Conservation (phyloP, 2,113 vertebrate species). For the Peromyscus maniculatus region DNA sequence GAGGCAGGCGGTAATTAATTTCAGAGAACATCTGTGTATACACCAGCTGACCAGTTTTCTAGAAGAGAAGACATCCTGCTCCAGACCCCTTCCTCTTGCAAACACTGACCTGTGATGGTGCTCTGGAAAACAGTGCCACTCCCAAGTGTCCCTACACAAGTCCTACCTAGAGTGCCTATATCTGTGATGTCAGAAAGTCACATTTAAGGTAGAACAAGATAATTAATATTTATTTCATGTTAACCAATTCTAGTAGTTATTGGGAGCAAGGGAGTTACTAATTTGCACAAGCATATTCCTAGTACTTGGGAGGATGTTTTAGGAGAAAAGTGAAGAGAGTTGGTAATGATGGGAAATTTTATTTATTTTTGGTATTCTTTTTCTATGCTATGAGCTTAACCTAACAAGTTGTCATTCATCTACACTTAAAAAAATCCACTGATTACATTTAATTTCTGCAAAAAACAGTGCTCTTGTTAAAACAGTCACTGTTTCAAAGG, state of each 20-base stretch:
- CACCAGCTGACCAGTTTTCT: background rate
- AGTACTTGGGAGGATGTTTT: background rate
- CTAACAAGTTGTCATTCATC: background rate
- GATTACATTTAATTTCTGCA: background rate
- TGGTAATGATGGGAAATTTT: background rate
- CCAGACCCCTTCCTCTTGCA: background rate
- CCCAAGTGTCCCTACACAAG: background rate
- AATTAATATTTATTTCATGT: slow-evolving; percentile 1
- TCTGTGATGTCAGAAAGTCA: background rate
- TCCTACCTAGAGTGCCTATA: background rate
- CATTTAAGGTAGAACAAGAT: background rate
- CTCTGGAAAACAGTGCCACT: background rate
- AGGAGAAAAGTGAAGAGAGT: background rate
- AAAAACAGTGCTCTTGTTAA: background rate
- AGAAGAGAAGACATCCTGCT: background rate
- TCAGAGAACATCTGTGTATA: background rate
- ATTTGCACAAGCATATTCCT: background rate
- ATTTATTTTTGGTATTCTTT: background rate
- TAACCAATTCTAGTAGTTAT: background rate
- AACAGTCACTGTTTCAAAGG: background rate
- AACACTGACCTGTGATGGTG: background rate
- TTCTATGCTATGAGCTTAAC: background rate
- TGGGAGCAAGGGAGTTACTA: background rate
- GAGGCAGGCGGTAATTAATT: background rate
- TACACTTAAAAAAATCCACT: background rate